These are phyloP conservation scores for Megatriorchis doriae DNA, from an alignment of 2,113 vertebrate species.

Conservation along the genomic window DNA sequence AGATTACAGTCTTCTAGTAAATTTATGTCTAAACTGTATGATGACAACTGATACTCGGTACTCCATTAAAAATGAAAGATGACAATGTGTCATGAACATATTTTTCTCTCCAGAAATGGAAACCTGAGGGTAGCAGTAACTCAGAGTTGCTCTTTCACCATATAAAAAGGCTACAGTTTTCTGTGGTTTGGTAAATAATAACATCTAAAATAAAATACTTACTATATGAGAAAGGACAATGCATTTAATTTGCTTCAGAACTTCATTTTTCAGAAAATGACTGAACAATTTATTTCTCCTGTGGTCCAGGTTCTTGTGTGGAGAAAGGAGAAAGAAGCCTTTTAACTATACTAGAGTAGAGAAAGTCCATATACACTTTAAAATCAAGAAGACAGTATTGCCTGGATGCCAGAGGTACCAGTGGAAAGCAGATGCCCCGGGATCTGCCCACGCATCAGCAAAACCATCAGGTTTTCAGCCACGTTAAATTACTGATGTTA, in stretches of 20 bases:
- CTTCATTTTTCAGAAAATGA: not conserved
- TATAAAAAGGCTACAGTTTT: not conserved
- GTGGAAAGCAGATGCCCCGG: not conserved
- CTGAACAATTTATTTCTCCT: not conserved
- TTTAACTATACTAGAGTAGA: not conserved
- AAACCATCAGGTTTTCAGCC: not conserved
- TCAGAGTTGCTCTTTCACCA: not conserved
- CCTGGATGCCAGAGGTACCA: not conserved
- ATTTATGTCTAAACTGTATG: not conserved
- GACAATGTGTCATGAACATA: not conserved
- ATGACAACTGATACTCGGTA: not conserved
- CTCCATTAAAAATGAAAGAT: not conserved
- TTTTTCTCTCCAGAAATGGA: not conserved
- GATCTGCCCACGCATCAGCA: not conserved
- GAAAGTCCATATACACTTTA: not conserved
- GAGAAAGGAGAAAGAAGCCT: not conserved
- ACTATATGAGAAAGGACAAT: not conserved
- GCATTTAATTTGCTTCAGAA: not conserved
- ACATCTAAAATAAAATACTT: not conserved
- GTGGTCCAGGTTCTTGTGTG: not conserved
- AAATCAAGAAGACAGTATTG: not conserved
- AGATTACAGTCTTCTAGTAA: not conserved
- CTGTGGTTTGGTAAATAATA: not conserved
- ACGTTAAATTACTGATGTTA: not conserved
- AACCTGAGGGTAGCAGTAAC: not conserved